phyloP scores from a whole-genome alignment of 2,888 invertebrate genomes.

The Serrognathus titanus region DNA sequence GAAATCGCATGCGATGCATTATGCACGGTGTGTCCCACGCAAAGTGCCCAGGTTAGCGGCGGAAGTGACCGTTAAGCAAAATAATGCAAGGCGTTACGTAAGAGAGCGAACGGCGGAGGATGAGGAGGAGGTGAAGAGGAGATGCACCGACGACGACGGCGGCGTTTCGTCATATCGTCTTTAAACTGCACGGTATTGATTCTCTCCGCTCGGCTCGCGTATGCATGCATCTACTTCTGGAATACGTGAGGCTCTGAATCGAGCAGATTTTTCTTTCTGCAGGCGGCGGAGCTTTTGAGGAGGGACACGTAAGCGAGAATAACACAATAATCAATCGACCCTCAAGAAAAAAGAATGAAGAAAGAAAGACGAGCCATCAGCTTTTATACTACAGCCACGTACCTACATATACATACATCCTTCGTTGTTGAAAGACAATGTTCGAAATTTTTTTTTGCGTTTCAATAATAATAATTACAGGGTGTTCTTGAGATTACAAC shows the following conservation, averaged over 20 bases:
- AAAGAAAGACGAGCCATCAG: too few species aligned
- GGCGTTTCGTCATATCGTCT: conserved; percentile 37
- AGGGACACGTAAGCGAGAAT: too few species aligned
- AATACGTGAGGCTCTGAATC: conserved; percentile 22
- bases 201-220: conserved; percentile 30
- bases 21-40: too few species aligned
- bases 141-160: neutral
- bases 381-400: too few species aligned
- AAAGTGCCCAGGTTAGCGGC: neutral
- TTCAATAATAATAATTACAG: too few species aligned
- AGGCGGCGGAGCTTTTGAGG: neutral
- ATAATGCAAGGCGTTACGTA: conserved; percentile 6
- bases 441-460: too few species aligned
- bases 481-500: too few species aligned
- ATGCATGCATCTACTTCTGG: conserved; percentile 35
- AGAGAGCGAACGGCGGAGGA: neutral
- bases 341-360: too few species aligned
- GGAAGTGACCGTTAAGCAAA: conserved; percentile 1
- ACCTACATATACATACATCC: too few species aligned
- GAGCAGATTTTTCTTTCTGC: conserved; percentile 15
- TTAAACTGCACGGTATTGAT: conserved; percentile 47
- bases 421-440: too few species aligned
- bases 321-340: too few species aligned
- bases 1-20: too few species aligned
- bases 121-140: neutral